phyloP scores from a whole-genome alignment of 1,140 invertebrate species.

The Diorhabda elongata region DNA sequence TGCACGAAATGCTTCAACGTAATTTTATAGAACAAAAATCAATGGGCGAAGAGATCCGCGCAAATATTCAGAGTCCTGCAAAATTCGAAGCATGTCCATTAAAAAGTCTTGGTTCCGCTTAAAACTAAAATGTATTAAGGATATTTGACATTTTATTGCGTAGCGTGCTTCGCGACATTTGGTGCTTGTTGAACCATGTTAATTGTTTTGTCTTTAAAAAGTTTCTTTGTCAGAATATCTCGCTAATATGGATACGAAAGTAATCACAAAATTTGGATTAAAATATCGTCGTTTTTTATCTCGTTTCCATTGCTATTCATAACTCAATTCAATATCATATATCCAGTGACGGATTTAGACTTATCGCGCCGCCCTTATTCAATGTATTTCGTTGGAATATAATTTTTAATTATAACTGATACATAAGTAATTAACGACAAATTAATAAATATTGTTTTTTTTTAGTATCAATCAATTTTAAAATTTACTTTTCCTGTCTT shows the following conservation, averaged over 20 bases:
- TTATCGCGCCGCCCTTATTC: no score
- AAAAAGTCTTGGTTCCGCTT: conserved; percentile 26
- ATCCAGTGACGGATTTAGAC: no score
- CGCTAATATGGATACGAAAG: not conserved
- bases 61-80: conserved; percentile 31
- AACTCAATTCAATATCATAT: no score
- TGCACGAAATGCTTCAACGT: conserved; percentile 32
- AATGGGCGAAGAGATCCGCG: conserved; percentile 31
- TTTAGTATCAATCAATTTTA: no score
- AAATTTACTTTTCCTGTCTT: no score
- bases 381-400: no score
- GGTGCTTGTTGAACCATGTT: conserved; percentile 13
- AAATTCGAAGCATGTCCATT: conserved; percentile 36
- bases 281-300: no score
- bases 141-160: conserved; percentile 34
- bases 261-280: not conserved
- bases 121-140: conserved; percentile 35
- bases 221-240: not conserved
- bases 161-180: conserved; percentile 16
- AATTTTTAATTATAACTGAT: no score
- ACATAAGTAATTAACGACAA: no score
- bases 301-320: no score
- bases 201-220: conserved; percentile 7
- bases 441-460: no score
- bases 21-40: conserved; percentile 38